Base-by-base conservation (phyloP, 2,113 vertebrate genomes). In the Pithys albifrons region DNA sequence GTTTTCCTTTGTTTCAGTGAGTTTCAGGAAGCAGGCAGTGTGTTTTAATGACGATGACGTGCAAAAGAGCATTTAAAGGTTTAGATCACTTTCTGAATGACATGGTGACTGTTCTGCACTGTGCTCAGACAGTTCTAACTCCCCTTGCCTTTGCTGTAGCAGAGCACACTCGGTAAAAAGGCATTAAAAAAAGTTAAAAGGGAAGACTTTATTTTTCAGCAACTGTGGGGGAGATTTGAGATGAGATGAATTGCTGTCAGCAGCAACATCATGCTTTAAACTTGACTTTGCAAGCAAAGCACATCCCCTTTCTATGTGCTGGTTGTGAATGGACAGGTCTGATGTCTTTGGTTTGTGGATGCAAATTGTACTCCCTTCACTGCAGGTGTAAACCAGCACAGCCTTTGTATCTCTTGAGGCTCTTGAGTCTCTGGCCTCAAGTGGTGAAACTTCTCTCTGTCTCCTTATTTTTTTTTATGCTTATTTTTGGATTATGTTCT, bases 1-100 rank as follows among this genome's bases (percentile, higher is more conserved):
- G 43, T 89, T 69, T 94, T 75, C 89, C 84, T 94, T 88, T 77
- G 94, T 96, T 96, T 74, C 51, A 4, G 0, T 54, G 5, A 10
- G 58, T 83, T 81, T 95, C 4, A 12, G 46, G 84, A 88, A 66
- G 55, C 77, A 88, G 85, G 96, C 54, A 3, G 35, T 46, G 76
- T 1, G 14, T 94, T 96, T 94, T 85, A 90, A 91, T 65, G 78
- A 65, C 0, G 23, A 33, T 0, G 29, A 81, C 6, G 2, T 20
- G 76, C 48, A 84, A 76, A 89, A 59, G 23, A 14, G 12, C 48
- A 57, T 85, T 67, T 79, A 72, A 85, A 89, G 79, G 57, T 59
- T 93, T 91, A 83, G 52, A 87, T 91, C 55, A 31, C 57, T 91
- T 55, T 86, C 92, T 82, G 90, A 82, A 83, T 73, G 48, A 62